Conservation (phyloP, 2,888 invertebrate species). For the Conistra vaccinii region DNA sequence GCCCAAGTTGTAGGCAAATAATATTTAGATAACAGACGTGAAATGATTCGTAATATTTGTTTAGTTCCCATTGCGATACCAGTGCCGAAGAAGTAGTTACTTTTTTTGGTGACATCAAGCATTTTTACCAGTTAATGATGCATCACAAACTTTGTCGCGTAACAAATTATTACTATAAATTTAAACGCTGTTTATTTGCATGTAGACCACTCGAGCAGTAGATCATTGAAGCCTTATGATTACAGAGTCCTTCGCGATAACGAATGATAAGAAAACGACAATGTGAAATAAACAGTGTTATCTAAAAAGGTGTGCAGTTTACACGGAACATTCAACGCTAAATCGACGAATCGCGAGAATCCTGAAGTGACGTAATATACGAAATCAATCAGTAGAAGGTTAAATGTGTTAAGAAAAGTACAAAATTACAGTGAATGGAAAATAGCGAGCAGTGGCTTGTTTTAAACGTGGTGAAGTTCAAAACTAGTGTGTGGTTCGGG, state of each 20-base stretch:
- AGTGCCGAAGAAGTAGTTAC: constrained; percentile 8
- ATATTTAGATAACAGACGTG: constrained; percentile 34
- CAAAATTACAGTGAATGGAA: constrained; percentile 62
- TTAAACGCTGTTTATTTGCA: constrained; percentile 72
- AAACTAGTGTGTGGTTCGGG: constrained; percentile 73
- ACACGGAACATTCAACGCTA: constrained; percentile 62
- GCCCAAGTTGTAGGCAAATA: constrained; percentile 32
- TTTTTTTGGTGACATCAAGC: constrained; percentile 6
- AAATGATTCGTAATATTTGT: constrained; percentile 43
- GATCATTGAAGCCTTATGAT: constrained; percentile 74
- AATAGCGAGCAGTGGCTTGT: constrained; percentile 52
- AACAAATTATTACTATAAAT: background rate
- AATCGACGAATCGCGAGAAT: constrained; percentile 54
- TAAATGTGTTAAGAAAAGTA: constrained; percentile 54
- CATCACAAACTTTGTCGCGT: background rate
- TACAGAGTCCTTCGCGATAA: constrained; percentile 80
- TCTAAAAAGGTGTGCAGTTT: constrained; percentile 72
- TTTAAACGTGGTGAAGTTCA: constrained; percentile 69
- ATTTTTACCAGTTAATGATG: background rate
- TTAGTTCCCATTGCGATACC: constrained; percentile 20
- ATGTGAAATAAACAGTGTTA: constrained; percentile 77
- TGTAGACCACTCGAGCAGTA: constrained; percentile 75
- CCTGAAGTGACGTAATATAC: constrained; percentile 56
- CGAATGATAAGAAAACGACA: constrained; percentile 73
- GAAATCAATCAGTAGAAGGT: constrained; percentile 46